Base-by-base conservation (phyloP, 2,113 vertebrate species). In the Lichenostomus cassidix region DNA sequence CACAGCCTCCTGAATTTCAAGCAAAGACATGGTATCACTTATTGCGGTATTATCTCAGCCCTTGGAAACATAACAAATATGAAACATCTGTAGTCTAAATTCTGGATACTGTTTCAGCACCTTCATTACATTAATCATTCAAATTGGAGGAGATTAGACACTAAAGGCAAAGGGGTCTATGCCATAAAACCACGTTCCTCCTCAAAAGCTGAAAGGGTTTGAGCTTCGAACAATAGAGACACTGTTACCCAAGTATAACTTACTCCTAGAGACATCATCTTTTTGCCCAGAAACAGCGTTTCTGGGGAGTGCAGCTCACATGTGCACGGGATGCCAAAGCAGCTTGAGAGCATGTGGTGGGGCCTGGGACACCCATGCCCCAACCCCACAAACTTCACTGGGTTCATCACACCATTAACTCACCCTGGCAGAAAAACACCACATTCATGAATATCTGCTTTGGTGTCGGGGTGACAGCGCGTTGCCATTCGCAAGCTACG, bases 371-470 rank as follows among this genome's bases (percentile, higher is more conserved):
- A 97, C 56, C 91, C 94, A 74, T 47, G 89, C 89, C 96, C 94
- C 93, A 97, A 90, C 89, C 90, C 90, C 88, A 90, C 97, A 97
- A 97, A 96, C 85, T 89, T 89, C 67, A 22, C 2, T 1, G 65
- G 50, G 27, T 97, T 98, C 96, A 92, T 93, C 97, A 94, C 69
- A 60, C 87, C 95, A 93, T 95, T 69, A 97, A 97, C 97, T 97
- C 89, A 94, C 95, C 87, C 65, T 8, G 73, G 86, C 88, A 90
- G 86, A 62, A 92, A 94, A 95, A 0, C 91, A 68, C 56, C 58
- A 81, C 68, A 25, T 79, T 96, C 95, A 64, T 22, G 15, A 50
- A 53, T 97, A 11, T 95, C 97, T 74, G 87, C 95, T 94, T 67
- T 86, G 92, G 83, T 50, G 63, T 80, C 75, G 73, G 44, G 50